These are phyloP conservation scores for Oncorhynchus kisutch DNA, from an alignment of 2,113 vertebrate genomes.

Conservation along the genomic window DNA sequence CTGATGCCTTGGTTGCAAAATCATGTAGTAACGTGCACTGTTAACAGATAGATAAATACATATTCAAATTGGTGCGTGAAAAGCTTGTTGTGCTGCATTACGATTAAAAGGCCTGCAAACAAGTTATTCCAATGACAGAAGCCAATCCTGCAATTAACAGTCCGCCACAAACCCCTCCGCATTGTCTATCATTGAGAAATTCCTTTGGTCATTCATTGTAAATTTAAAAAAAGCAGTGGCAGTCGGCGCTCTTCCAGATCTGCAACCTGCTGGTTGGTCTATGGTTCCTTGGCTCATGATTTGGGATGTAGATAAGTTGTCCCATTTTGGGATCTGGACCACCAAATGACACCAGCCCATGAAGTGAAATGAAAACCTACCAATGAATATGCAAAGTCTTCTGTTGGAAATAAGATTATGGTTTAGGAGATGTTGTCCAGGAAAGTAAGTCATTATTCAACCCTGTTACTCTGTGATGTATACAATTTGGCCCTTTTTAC, in stretches of 20 bases:
- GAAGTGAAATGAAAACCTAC: neutral
- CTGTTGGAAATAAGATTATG: neutral
- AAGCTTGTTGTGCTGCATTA: no score
- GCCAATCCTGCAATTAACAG: neutral
- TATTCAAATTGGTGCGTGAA: no score
- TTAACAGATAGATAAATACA: no score
- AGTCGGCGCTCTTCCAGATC: neutral
- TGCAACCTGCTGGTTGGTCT: neutral
- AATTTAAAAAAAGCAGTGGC: neutral
- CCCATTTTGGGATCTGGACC: neutral
- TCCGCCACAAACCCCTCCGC: neutral
- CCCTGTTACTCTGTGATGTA: neutral
- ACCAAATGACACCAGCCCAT: neutral
- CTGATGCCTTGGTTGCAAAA: no score
- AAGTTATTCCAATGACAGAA: neutral
- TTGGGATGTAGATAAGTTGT: conserved; percentile 45
- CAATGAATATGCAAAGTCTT: neutral
- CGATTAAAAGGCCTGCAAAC: neutral
- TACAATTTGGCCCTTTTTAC: neutral
- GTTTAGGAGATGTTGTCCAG: neutral
- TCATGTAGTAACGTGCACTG: no score
- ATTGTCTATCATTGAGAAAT: neutral
- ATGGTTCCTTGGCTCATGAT: conserved; percentile 15
- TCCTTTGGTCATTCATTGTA: conserved; percentile 12
- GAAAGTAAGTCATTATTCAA: neutral